Conservation (phyloP, 2,797 vertebrate species). For the Poecile montanus region DNA sequence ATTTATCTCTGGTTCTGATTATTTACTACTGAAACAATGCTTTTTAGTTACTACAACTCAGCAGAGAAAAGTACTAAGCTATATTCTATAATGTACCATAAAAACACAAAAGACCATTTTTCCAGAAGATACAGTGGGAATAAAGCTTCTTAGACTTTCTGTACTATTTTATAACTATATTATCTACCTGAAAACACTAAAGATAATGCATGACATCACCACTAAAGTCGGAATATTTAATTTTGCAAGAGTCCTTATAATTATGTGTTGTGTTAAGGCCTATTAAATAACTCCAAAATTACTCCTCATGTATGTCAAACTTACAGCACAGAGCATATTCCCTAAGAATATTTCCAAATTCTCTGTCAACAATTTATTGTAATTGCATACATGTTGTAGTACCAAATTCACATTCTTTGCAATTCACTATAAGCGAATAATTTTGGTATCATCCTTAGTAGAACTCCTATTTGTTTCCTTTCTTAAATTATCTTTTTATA, state of each 20-base stretch:
- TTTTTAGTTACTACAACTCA: conserved; percentile 25
- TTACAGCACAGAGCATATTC: background rate
- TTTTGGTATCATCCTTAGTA: background rate
- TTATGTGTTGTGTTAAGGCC: background rate
- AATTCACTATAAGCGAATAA: background rate
- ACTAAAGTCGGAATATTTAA: background rate
- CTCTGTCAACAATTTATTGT: background rate
- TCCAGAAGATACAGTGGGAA: background rate
- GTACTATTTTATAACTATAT: background rate
- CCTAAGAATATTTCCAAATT: background rate
- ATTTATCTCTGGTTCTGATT: conserved; percentile 43
- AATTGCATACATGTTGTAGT: background rate
- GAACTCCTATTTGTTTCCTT: background rate
- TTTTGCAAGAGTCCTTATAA: background rate
- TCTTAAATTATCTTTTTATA: background rate
- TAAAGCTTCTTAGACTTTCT: background rate
- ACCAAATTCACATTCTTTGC: background rate
- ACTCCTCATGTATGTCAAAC: background rate
- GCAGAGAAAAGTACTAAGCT: background rate
- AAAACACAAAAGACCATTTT: background rate
- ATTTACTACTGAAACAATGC: conserved; percentile 35
- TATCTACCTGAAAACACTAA: background rate
- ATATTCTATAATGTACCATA: background rate
- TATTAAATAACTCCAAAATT: background rate
- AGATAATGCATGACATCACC: background rate